These are phyloP conservation scores for Anguilla japonica DNA, from an alignment of 2,113 vertebrate species.

Conservation along the genomic window DNA sequence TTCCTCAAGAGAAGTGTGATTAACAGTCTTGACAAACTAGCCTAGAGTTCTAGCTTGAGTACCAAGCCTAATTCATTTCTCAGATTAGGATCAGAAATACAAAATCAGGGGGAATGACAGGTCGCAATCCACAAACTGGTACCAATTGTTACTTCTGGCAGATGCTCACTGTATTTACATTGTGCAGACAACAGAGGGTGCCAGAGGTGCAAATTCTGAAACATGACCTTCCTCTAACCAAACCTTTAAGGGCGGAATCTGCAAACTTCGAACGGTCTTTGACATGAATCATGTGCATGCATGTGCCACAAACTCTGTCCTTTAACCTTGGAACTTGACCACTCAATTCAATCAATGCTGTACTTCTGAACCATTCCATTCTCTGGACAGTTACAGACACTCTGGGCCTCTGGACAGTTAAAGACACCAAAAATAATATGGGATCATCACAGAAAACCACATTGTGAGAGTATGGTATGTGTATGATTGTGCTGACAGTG, in stretches of 20 bases:
- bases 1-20: not conserved
- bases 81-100: not conserved
- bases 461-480: too few relatives aligned
- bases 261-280: not conserved
- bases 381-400: too few relatives aligned
- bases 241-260: not conserved
- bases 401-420: too few relatives aligned
- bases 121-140: not conserved
- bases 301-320: not conserved
- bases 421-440: too few relatives aligned
- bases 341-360: too few relatives aligned
- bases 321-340: not conserved
- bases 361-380: too few relatives aligned
- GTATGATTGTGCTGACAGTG: too few relatives aligned
- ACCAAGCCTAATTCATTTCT: not conserved
- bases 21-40: too few relatives aligned
- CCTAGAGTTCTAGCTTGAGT: too few relatives aligned
- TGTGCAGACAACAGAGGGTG: slow-evolving; percentile 10
- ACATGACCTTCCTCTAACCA: not conserved
- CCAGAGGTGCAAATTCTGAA: slow-evolving; percentile 1
- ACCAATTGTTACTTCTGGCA: not conserved
- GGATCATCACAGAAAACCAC: too few relatives aligned
- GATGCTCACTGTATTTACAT: not conserved
- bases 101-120: not conserved
- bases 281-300: not conserved